Evolutionary conservation across 2,113 vertebrate species (phyloP).

Genomic region (Phylloscopus trochilus): DNA sequence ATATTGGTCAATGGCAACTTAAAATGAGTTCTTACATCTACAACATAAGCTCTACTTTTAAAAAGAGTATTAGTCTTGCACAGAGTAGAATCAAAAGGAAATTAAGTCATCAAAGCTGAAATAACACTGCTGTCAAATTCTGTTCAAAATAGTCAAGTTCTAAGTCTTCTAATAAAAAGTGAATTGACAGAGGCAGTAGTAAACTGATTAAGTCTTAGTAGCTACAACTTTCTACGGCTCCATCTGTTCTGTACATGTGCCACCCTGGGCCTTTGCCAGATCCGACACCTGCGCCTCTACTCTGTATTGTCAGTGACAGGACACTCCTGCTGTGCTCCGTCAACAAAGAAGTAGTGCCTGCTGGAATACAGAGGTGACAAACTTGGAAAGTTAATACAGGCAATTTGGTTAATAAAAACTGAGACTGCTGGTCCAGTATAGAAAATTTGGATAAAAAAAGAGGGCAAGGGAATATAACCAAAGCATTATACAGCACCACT

Average conservation of each 20-base stretch:
- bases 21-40: background rate
- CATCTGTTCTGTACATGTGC: slow-evolving; percentile 11
- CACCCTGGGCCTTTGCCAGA: background rate
- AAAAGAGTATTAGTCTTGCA: background rate
- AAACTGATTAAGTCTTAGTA: slow-evolving; percentile 8
- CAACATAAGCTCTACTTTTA: background rate
- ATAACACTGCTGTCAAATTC: background rate
- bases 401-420: background rate
- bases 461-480: background rate
- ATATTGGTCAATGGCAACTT: background rate
- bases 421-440: background rate
- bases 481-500: background rate
- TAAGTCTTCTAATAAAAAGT: background rate
- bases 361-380: background rate
- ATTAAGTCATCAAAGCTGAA: background rate
- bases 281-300: background rate
- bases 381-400: slow-evolving; percentile 12
- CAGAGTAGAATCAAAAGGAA: background rate
- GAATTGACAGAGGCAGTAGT: background rate
- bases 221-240: background rate
- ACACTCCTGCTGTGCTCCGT: background rate
- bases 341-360: background rate
- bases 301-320: background rate
- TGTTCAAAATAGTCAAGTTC: background rate
- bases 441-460: background rate